These are phyloP conservation scores for Eospalax fontanierii DNA, from an alignment of 2,797 vertebrate species.

Conservation along the genomic window DNA sequence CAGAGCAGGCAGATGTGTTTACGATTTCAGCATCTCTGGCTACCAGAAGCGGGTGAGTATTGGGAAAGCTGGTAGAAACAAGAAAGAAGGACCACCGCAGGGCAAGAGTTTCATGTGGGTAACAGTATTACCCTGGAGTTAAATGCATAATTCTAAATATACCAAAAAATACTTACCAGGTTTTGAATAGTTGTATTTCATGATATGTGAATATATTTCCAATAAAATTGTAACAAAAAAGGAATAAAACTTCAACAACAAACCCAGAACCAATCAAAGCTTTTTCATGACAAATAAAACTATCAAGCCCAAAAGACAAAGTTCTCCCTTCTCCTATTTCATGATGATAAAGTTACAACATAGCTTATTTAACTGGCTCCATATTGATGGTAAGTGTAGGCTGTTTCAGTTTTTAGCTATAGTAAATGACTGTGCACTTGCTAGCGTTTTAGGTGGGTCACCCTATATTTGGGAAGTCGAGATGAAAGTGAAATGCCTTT, in stretches of 20 bases:
- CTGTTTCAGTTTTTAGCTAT: not conserved
- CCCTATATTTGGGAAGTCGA: not conserved
- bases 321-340: fast-evolving
- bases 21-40: not conserved
- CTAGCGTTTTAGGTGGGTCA: not conserved
- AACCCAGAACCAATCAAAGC: not conserved
- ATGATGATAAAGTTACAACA: not conserved
- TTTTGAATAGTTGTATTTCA: constrained; percentile 29
- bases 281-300: constrained; percentile 7
- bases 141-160: not conserved
- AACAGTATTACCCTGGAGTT: constrained; percentile 12
- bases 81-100: not conserved
- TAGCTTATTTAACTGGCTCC: not conserved
- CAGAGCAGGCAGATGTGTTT: not conserved
- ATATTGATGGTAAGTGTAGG: not conserved
- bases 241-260: not conserved
- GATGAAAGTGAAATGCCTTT: not conserved
- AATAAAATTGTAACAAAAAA: not conserved
- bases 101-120: not conserved
- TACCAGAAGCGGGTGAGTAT: not conserved
- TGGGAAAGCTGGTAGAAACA: not conserved
- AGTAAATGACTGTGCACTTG: not conserved
- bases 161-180: not conserved
- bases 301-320: not conserved
- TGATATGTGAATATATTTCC: constrained; percentile 1